Evolutionary conservation across 2,113 vertebrate genomes (phyloP).

Genomic region (Zootoca vivipara): DNA sequence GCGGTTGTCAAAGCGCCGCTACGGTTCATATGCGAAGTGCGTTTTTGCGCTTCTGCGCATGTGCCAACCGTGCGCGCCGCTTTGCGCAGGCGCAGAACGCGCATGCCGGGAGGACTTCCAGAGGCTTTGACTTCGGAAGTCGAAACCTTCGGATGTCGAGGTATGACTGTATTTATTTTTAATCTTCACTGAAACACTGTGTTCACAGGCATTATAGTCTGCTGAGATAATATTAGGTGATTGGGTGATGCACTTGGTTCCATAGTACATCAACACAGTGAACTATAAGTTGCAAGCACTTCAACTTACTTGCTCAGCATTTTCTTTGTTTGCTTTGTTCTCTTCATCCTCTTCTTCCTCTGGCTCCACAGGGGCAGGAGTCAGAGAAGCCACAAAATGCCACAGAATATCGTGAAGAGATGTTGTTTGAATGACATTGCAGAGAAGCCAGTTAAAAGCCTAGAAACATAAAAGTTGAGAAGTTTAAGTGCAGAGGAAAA

Average conservation of each 20-base stretch:
- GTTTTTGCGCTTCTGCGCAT: too few species aligned
- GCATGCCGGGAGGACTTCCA: too few species aligned
- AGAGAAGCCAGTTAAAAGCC: conserved; percentile 99
- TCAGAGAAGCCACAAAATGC: conserved; percentile 98
- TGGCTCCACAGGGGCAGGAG: conserved; percentile 91
- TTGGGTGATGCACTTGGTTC: neutral
- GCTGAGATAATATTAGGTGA: neutral
- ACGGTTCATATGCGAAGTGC: too few species aligned
- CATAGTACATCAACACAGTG: neutral
- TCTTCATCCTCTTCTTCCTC: conserved; percentile 98
- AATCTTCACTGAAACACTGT: neutral
- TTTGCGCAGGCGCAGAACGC: too few species aligned
- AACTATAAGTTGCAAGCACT: neutral
- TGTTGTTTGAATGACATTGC: conserved; percentile 98
- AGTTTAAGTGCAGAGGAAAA: neutral
- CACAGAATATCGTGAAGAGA: conserved; percentile 97
- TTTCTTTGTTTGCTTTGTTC: conserved; percentile 95
- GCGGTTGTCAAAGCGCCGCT: too few species aligned
- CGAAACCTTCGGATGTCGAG: too few species aligned
- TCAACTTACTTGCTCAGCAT: conserved; percentile 85
- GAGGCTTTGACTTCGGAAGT: too few species aligned
- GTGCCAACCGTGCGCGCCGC: too few species aligned
- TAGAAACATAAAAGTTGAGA: conserved; percentile 57
- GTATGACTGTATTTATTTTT: too few species aligned
- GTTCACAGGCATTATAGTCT: neutral